Evolutionary conservation across 1,140 invertebrate genomes (phyloP), one percentile per base, ranked within the genome.

Genomic region (Conus ventricosus): DNA sequence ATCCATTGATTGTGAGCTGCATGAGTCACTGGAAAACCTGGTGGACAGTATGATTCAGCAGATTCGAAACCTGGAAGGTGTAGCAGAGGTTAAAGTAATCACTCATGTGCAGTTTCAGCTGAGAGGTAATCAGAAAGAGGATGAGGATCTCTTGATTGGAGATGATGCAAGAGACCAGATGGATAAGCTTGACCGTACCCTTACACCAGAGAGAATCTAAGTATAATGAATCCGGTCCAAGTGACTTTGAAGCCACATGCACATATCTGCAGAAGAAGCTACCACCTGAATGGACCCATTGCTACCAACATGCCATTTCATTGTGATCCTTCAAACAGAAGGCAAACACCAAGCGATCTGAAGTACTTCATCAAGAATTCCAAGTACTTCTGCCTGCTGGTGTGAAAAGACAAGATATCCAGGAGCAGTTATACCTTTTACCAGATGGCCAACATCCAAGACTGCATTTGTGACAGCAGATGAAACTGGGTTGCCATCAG

Each of bases 131-230:
- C 54, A 63, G 25, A 85, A 85, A 39, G 23, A 17, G 6, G 60
- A 85, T n/a, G 27, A 25, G 15, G 25, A 85, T 11, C 84, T 85
- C 11, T 53, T 85, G 17, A 85, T 85, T 60, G 63, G 84, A 85
- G 53, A 57, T 10, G 84, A 57, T 23, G 54, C 55, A 57, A 85
- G 27, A 60, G 54, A 57, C 15, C 23, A 51, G 15, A 4, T 85
- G 15, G 15, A 55, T 23, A 20, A 63, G 6, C 17, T 20, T 25
- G 54, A 63, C 17, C 63, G 53, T 23, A 85, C 60, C 25, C 25
- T 23, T 85, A 6, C 57, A 23, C 23, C 11, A 53, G 55, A 85
- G 10, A 23, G 2, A 23, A 17, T 27, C 10, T 60, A 2, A 63
- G n/a, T 85, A 7, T 63, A 63, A 85, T 27, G 1, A 57, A 7